Conservation (phyloP, 1,140 invertebrate genomes). For the Drosophila punjabiensis region DNA sequence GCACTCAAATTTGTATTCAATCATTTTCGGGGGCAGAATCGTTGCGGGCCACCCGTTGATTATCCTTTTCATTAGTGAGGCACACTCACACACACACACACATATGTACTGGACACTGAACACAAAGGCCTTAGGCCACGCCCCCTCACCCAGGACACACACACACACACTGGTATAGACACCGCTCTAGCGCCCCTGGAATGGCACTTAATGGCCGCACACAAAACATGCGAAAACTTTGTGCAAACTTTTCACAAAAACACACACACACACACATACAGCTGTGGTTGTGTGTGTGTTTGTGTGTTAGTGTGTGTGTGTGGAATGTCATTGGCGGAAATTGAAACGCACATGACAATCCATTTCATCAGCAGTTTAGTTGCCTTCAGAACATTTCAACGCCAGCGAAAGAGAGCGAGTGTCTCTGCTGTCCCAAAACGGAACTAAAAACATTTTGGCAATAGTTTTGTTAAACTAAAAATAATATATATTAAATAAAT, state of each 20-base stretch:
- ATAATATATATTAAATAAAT: background rate
- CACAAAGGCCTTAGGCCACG: conserved; percentile 39
- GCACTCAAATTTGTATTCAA: conserved; percentile 48
- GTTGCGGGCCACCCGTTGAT: conserved; percentile 56
- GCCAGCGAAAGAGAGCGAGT: background rate
- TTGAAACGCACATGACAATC: conserved; percentile 85
- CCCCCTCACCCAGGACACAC: conserved; percentile 1
- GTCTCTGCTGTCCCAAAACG: too few species aligned
- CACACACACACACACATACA: conserved; percentile 22
- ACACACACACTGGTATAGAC: conserved; percentile 6
- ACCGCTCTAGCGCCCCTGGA: conserved; percentile 59
- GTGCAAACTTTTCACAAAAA: conserved; percentile 71
- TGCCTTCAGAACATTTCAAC: conserved; percentile 73
- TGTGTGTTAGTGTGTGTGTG: conserved; percentile 33
- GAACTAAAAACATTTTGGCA: background rate
- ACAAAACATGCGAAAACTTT: conserved; percentile 70
- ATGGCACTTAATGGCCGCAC: conserved; percentile 69
- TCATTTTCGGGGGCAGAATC: conserved; percentile 33
- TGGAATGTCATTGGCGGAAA: conserved; percentile 82
- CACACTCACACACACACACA: conserved; percentile 21
- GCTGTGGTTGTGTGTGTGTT: conserved; percentile 11
- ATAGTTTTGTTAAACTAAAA: background rate
- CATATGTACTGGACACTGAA: background rate
- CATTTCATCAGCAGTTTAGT: conserved; percentile 85
- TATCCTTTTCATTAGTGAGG: conserved; percentile 68